Base-by-base conservation (phyloP, 2,113 vertebrate species). In the Cyprinodon variegatus region DNA sequence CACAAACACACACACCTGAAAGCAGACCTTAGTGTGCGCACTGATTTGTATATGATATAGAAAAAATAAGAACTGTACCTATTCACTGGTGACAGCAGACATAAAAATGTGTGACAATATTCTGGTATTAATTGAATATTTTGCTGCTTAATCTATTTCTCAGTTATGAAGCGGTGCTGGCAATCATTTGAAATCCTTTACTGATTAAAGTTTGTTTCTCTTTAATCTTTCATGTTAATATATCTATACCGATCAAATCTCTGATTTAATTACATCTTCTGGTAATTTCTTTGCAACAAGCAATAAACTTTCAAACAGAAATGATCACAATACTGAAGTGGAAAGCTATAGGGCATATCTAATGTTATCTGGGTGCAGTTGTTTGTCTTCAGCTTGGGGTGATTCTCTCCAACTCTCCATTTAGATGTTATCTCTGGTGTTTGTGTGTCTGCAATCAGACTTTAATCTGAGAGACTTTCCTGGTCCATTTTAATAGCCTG, bases 1-100 rank as follows among this genome's bases (percentile, higher is more conserved):
- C 73, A 57, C 13, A 5, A 0, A 57, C 67, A 66, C 68, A 72
- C 72, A 71, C 45, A 65, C 72, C 48, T 61, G 66, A 53, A 61
- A 41, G 43, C 62, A 7, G 50, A 38, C 38, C 29, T 46, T 11
- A 36, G 3, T 66, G 36, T 37, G 41, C 69, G 46, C 62, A 72
- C 40, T 66, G 46, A 59, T 69, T 70, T 69, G 6, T 50, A 76
- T 11, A 72, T 50, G 22, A 64, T 59, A 40, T 45, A 13, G 37
- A 40, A 20, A 50, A 22, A 6, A n/a, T 65, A 45, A 22, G 6
- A 22, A 29, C 43, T 36, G 45, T 5, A 67, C 7, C 22, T 48
- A 14, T 48, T 36, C 12, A 41, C 20, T 11, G 63, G 17, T 38
- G 13, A 38, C 36, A 38, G 36, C 5, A 7, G 4, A 15, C 4